Conservation (phyloP, 2,113 vertebrate genomes). For the Cyphomyrus discorhynchus region DNA sequence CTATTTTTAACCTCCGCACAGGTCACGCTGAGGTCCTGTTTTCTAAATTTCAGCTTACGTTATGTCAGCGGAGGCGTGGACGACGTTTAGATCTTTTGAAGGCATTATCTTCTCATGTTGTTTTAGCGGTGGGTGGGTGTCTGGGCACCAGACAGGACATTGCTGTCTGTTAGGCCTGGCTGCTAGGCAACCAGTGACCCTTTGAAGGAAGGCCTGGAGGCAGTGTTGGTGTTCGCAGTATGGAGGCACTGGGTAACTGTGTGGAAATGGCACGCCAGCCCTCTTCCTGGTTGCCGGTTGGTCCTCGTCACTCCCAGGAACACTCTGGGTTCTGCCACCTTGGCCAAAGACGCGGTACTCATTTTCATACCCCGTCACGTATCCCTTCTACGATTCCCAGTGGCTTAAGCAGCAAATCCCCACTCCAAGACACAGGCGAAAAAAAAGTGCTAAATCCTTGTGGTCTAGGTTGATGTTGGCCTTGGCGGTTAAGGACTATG, state of each 20-base stretch:
- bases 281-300: not conserved
- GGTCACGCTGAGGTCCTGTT: constrained; percentile 14
- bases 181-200: not conserved
- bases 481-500: not conserved
- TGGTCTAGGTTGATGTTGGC: not conserved
- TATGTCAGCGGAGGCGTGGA: constrained; percentile 24
- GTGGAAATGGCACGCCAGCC: not conserved
- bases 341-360: not conserved
- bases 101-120: constrained; percentile 14
- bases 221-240: not conserved
- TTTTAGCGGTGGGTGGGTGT: not conserved
- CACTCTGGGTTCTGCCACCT: not conserved
- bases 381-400: not conserved
- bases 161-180: not conserved
- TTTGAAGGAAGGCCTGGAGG: not conserved
- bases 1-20: constrained; percentile 43
- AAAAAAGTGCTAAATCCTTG: not conserved
- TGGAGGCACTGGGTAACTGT: not conserved
- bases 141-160: not conserved
- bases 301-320: not conserved
- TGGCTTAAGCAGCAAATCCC: not conserved
- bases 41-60: constrained; percentile 20
- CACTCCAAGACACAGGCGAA: not conserved
- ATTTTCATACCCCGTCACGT: not conserved
- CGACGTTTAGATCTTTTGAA: constrained; percentile 26